Evolutionary conservation across 1,140 invertebrate genomes (phyloP).

Genomic region (Diuraphis noxia): DNA sequence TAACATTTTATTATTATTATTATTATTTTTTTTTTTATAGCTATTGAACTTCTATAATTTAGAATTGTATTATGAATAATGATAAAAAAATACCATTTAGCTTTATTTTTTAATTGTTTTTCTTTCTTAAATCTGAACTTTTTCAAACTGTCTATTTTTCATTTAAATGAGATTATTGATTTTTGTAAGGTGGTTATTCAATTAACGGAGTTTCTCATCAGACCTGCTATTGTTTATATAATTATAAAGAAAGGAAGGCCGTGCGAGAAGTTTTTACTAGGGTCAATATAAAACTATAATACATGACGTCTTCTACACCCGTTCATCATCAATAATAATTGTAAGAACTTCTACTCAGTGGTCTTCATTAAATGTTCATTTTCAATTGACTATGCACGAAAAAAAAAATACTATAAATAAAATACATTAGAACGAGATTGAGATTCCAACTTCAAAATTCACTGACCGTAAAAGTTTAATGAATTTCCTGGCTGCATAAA

Average conservation of each 20-base stretch:
- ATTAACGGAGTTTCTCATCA: neutral
- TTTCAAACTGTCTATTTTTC: neutral
- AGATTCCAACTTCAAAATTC: constrained; percentile 31
- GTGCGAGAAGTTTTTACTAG: neutral
- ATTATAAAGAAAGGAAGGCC: neutral
- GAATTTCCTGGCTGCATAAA: constrained; percentile 46
- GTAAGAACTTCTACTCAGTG: neutral
- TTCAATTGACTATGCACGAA: constrained; percentile 17
- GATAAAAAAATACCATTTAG: neutral
- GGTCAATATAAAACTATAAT: constrained; percentile 5
- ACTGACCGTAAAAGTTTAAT: constrained; percentile 52
- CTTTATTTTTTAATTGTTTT: neutral
- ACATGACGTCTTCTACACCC: neutral
- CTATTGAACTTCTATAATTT: neutral
- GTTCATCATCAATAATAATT: neutral
- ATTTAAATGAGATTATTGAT: neutral
- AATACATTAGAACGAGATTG: neutral
- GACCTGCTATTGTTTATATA: neutral
- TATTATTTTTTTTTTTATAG: neutral
- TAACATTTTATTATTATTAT: too few relatives aligned
- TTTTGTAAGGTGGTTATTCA: neutral
- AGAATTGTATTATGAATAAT: neutral
- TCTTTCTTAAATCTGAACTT: neutral
- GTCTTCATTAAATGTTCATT: constrained; percentile 38
- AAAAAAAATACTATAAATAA: constrained; percentile 6